Conservation (phyloP, 2,797 vertebrate species). For the Varecia variegata region DNA sequence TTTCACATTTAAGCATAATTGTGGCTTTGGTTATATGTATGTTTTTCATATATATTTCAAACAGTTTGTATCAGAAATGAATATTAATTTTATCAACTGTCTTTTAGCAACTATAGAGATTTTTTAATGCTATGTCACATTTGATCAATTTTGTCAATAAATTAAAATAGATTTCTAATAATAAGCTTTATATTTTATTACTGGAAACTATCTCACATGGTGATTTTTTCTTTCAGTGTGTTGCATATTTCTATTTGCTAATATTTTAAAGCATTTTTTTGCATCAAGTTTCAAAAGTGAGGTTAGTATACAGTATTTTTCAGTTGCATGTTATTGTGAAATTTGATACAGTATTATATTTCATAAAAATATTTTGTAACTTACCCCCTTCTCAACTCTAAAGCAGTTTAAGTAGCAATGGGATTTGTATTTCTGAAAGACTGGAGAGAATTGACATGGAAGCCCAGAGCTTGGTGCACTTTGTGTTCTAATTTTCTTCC, state of each 20-base stretch:
- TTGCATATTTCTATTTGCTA: background rate
- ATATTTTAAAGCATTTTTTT: background rate
- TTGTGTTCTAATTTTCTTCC: background rate
- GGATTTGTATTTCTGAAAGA: background rate
- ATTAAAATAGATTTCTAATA: background rate
- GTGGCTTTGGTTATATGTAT: background rate
- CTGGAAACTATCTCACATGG: background rate
- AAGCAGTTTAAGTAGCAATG: background rate
- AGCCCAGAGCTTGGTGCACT: fast-evolving
- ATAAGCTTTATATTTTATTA: background rate
- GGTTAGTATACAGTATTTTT: background rate
- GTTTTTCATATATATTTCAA: background rate
- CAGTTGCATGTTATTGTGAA: background rate
- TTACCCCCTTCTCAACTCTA: background rate
- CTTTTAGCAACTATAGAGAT: background rate
- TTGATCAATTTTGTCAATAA: background rate
- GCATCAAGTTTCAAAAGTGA: background rate
- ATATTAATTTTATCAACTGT: background rate
- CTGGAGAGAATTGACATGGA: background rate
- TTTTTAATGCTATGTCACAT: background rate
- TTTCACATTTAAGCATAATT: background rate
- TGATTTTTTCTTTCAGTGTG: background rate
- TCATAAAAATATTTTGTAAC: background rate
- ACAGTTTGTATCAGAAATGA: background rate
- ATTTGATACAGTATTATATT: background rate